Conservation (phyloP, 2,797 vertebrate genomes). For the Dicrostonyx torquatus region DNA sequence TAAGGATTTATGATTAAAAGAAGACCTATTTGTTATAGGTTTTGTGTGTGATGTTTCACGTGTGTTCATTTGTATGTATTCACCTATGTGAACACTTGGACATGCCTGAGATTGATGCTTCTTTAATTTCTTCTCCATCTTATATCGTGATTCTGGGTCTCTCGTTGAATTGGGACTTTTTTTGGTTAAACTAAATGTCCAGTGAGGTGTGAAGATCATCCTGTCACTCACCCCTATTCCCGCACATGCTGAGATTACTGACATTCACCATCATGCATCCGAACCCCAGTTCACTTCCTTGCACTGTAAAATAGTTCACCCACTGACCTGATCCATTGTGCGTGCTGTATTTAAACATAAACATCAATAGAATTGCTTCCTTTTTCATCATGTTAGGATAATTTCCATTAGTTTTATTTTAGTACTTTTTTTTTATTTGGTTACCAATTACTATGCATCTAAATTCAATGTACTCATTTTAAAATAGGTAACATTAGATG, state of each 20-base stretch:
- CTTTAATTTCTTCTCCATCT: not conserved
- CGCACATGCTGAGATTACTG: not conserved
- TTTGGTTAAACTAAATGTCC: not conserved
- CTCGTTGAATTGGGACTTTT: not conserved
- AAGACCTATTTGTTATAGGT: not conserved
- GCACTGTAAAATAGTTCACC: not conserved
- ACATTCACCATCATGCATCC: not conserved
- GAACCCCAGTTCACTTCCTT: not conserved
- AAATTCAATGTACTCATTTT: not conserved
- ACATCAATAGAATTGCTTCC: not conserved
- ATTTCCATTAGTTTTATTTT: not conserved
- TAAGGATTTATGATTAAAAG: not conserved
- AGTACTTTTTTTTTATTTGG: not conserved
- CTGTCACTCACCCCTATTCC: not conserved
- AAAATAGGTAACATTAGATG: not conserved
- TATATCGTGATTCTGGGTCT: not conserved
- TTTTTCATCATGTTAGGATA: not conserved
- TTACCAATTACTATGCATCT: not conserved
- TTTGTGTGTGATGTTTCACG: not conserved
- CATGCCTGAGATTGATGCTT: not conserved
- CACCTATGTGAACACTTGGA: not conserved
- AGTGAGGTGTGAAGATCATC: not conserved
- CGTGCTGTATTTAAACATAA: not conserved
- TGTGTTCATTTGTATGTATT: not conserved
- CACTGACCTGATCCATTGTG: not conserved